Evolutionary conservation across 2,797 vertebrate genomes (phyloP), one percentile per base, ranked within the genome.

Genomic region (Gambelia wislizenii): DNA sequence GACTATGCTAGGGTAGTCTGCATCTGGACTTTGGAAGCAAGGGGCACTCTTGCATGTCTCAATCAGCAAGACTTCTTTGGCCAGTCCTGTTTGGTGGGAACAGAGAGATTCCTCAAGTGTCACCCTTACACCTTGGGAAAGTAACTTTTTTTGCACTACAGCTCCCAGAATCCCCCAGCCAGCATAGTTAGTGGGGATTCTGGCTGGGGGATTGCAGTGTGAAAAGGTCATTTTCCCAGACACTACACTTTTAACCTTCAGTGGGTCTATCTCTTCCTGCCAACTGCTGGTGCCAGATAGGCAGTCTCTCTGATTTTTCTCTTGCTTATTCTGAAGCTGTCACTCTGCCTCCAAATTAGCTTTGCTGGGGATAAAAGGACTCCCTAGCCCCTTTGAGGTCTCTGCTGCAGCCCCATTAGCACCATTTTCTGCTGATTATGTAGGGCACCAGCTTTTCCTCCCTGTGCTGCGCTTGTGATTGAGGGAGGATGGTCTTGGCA

Each of bases 401-500:
- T 93, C 91, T 90, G 72, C 47, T 88, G 75, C 84, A 90, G 44
- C 61, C 91, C 85, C 85, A 89, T 93, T 92, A 91, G 89, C 91
- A 90, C 94, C 22, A 76, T 80, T 89, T 1, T 75, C 80, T 83
- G 61, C 85, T 89, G 91, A 89, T 84, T 89, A 84, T 56, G 81
- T 18, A 89, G 83, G 83, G 84, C 90, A 92, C 84, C 84, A 90
- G 91, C 72, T 79, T 87, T 69, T 84, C 64, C 75, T 42, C 44
- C 49, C 80, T 27, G 64, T 67, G 42, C 69, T 85, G 84, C 86
- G 25, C 78, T 75, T 69, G 83, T 87, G 89, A 91, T 85, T 69
- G 79, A 95, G 67, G 75, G 94, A 89, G 75, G 36, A 94, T 78
- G 75, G 82, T 91, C 92, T 95, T 91, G 83, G 89, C 94, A 82